These are phyloP conservation scores for Parauchenoglanis ngamensis DNA, from an alignment of 2,797 vertebrate species.

Conservation along the genomic window DNA sequence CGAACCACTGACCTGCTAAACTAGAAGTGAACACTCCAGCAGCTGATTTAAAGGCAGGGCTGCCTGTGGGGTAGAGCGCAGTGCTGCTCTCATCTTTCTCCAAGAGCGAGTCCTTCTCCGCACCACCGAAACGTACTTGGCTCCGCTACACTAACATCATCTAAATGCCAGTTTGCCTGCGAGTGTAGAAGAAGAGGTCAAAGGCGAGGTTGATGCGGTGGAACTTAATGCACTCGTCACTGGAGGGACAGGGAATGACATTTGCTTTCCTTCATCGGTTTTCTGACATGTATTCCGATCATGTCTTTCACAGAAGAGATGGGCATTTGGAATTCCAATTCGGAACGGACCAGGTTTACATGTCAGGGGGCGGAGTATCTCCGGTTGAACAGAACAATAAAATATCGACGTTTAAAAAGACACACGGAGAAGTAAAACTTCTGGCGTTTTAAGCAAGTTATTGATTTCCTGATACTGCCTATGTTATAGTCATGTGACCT, in stretches of 20 bases:
- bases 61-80: constrained; percentile 36
- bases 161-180: constrained; percentile 48
- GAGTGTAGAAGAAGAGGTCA: constrained; percentile 39
- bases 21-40: constrained; percentile 43
- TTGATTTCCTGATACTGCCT: background rate
- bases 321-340: no score
- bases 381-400: background rate
- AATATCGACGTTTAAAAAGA: background rate
- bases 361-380: background rate
- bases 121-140: constrained; percentile 20
- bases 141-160: constrained; percentile 35
- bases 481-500: background rate
- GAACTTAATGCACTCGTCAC: constrained; percentile 7
- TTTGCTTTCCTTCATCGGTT: constrained; percentile 14
- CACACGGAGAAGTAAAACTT: background rate
- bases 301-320: background rate
- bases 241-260: background rate
- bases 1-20: constrained; percentile 35
- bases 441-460: background rate
- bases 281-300: background rate
- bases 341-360: background rate
- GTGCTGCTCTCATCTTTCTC: constrained; percentile 32
- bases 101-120: constrained; percentile 23
- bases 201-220: constrained; percentile 1
- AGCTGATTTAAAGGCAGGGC: constrained; percentile 42